Evolutionary conservation across 2,888 invertebrate genomes (phyloP).

Genomic region (Diaperis boleti): DNA sequence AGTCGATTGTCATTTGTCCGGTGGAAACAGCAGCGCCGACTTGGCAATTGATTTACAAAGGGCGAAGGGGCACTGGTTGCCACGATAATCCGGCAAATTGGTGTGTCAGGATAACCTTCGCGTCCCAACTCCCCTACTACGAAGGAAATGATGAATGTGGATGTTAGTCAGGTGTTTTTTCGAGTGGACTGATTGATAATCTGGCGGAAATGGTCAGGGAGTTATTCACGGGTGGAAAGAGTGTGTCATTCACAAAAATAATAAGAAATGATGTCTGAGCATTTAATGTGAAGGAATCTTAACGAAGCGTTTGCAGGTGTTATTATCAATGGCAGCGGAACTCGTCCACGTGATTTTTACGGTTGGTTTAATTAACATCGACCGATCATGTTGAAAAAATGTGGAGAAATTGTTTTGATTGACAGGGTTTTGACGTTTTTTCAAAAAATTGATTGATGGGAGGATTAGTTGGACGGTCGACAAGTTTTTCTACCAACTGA

Average conservation of each 20-base stretch:
- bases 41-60: constrained; percentile 29
- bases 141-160: constrained; percentile 43
- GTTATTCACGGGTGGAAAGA: constrained; percentile 8
- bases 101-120: constrained; percentile 8
- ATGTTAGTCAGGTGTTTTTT: constrained; percentile 11
- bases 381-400: constrained; percentile 12
- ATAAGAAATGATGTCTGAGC: constrained; percentile 1
- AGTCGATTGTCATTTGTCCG: constrained; percentile 30
- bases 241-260: constrained; percentile 16
- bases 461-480: not conserved
- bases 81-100: constrained; percentile 26
- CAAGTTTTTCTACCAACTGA: not conserved
- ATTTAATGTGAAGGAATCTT: constrained; percentile 35
- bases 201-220: constrained; percentile 12
- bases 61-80: not conserved
- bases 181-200: constrained; percentile 1
- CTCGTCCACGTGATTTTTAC: constrained; percentile 38
- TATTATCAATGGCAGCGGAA: constrained; percentile 30
- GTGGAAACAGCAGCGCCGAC: constrained; percentile 5
- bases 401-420: constrained; percentile 4
- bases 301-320: constrained; percentile 37
- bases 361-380: constrained; percentile 24
- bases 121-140: not conserved
- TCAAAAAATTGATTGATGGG: not conserved
- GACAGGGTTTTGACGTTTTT: constrained; percentile 17